Evolutionary conservation across 2,797 vertebrate species (phyloP), one percentile per base, ranked within the genome.

Genomic region (Pseudochaenichthys georgianus): DNA sequence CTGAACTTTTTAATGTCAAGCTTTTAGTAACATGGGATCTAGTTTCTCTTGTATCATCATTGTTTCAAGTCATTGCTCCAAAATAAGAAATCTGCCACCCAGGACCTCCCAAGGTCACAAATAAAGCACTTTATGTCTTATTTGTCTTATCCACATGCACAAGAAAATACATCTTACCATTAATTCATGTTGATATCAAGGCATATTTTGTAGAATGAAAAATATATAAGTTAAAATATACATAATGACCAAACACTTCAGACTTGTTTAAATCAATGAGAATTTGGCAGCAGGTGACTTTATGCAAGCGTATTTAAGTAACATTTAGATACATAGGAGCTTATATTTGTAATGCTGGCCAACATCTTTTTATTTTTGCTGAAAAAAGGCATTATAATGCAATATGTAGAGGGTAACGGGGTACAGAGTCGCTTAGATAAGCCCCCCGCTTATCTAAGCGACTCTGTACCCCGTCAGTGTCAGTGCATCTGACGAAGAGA

Each of bases 231-330:
- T 31, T 9, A 42, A 41, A 5, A 13, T 13, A 51, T 28, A 45
- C 2, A 13, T 38, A 41, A 31, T 55, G 31, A 71, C 43, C 47
- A 16, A 55, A 59, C 46, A n/a, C 45, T 50, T 55, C 15, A 54
- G 41, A 45, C 41, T 52, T 52, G 19, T 45, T 48, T 60, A 3
- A 8, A 10, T 60, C 48, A 38, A 13, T 21, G 46, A 52, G 21
- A 16, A 42, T 31, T 70, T 43, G 54, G 66, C 66, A 55, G 42
- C 16, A 6, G 23, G 10, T 43, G 31, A 53, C 8, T 17, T 31
- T 28, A 59, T 52, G 47, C 19, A 50, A 53, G 55, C 10, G n/a
- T 52, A 64, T 50, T 46, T 47, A 47, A 51, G 41, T 41, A 51
- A 42, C 9, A 47, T n/a, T 64, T 62, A 54, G n/a, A 43, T 21